Base-by-base conservation (phyloP, 1,140 invertebrate genomes). In the Pantala flavescens region DNA sequence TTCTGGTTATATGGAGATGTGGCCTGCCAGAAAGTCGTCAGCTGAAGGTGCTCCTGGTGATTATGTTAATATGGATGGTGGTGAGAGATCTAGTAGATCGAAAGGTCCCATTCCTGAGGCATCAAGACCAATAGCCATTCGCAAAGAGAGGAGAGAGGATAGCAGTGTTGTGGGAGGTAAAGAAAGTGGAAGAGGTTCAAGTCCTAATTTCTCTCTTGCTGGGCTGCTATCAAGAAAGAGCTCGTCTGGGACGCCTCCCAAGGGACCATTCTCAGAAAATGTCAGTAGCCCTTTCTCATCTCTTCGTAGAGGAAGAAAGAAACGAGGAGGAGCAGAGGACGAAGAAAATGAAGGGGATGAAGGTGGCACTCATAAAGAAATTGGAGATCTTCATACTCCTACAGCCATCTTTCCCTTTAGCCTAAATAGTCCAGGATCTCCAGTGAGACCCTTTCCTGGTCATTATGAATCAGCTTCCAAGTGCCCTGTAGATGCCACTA, bases 401-500 rank as follows among this genome's bases (percentile, higher is more conserved):
- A 80, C 84, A 0, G 86, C 87, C 0, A 87, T 88, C 76, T 88
- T 88, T 76, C 86, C 87, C 0, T 85, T 89, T 72, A 87, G 85
- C 49, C 76, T 88, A 1, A 87, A 87, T 77, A 88, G 86, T 80
- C 87, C 88, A 3, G 82, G 84, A 43, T 87, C 86, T 5, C 87
- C 87, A 0, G 80, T 84, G 19, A 85, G 85, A 76, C 81, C 83
- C 0, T 83, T 84, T 42, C 79, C 76, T 16, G 76, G 75, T 71
- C 75, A 24, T 14, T 75, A 75, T 77, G 80, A 78, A 73, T 78
- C 43, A 75, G 76, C 71, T 43, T 75, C 75, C 24, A 77, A 83
- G 73, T 79, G 80, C 77, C 77, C 78, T 11, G 80, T 82, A 3
- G 80, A 81, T 77, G 81, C 80, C 0, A 80, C 79, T 36, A 81